Base-by-base conservation (phyloP, 2,888 invertebrate species). In the Drosophila villosipedis region DNA sequence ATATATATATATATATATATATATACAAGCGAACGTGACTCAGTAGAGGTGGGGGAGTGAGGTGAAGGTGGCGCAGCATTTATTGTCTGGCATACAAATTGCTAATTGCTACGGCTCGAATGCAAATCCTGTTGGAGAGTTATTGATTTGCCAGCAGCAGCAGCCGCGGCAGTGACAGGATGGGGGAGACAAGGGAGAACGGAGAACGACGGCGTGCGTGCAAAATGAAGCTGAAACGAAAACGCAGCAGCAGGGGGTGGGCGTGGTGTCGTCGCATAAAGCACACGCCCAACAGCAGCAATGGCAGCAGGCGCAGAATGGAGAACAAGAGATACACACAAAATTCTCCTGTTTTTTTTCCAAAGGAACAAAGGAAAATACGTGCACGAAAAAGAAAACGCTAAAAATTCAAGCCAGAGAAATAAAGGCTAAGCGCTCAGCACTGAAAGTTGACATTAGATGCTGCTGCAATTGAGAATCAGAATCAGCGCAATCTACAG, bases 51-150 rank as follows among this genome's bases (percentile, higher is more conserved):
- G 49, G 19, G 22, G 22, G 30, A 16, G 9, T 14, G 19, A 25
- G n/a, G 33, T 43, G 33, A 25, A n/a, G 19, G 41, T 25, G n/a
- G 37, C 47, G 25, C 47, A 16, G 59, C 43, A 49, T 65, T 62
- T 62, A 62, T 63, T 69, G 76, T 70, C 60, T 77, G 75, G 86
- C 73, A 85, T 86, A 88, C 89, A 82, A 88, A 88, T 85, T 83
- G 76, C 75, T 84, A 82, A 84, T 86, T 84, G 86, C 65, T 35
- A 14, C 47, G 55, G 39, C 65, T 55, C 28, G 74, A 70, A 70
- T 67, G 80, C 77, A 87, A 87, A 83, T 85, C 81, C 85, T 83
- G 75, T 72, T 83, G 76, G 81, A 79, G 81, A 88, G 79, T 81
- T 85, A 85, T 85, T 85, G 85, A 85, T 85, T 85, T 87, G 78